Evolutionary conservation across 1,140 invertebrate species (phyloP), one percentile per base, ranked within the genome.

Genomic region (Protaetia brevitarsis): DNA sequence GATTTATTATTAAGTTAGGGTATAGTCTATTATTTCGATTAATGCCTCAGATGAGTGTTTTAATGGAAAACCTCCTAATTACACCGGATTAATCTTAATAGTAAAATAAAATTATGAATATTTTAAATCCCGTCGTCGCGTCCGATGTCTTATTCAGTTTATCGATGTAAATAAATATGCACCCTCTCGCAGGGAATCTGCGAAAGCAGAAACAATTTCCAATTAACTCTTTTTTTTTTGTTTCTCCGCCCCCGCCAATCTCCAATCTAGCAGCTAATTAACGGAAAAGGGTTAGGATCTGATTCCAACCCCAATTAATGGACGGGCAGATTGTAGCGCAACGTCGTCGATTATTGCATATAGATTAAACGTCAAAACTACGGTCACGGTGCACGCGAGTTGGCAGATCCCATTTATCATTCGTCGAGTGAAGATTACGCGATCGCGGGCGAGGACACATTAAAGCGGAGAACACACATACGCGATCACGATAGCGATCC

Each of bases 181-280:
- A 13, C 41, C 41, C 41, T 21, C 23, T 45, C n/a, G 41, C 13
- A 45, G 23, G 23, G 19, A 45, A 45, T 45, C 41, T 10, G n/a
- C 41, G 41, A 45, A 45, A 45, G n/a, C 16, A 45, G 41, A 45
- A 72, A 69, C 69, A 68, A 68, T 70, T 72, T 72, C 71, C 68
- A 72, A 72, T 72, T 72, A 72, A 72, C 67, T 65, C 67, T 63
- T 72, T 66, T 45, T 45, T 45, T 21, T 21, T 7, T 45, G 19
- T 19, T 21, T 45, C n/a, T n/a, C n/a, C n/a, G n/a, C n/a, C n/a
- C n/a, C 63, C 31, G 34, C 45, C 67, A 71, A 69, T 69, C 68
- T 65, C 65, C 64, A 62, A 64, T 62, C 66, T 64, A 56, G 41
- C 45, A 62, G 66, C 63, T 70, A 72, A 72, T 72, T 70, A 70